These are phyloP conservation scores for Melieria omissa DNA, from an alignment of 2,888 invertebrate genomes.

Conservation along the genomic window DNA sequence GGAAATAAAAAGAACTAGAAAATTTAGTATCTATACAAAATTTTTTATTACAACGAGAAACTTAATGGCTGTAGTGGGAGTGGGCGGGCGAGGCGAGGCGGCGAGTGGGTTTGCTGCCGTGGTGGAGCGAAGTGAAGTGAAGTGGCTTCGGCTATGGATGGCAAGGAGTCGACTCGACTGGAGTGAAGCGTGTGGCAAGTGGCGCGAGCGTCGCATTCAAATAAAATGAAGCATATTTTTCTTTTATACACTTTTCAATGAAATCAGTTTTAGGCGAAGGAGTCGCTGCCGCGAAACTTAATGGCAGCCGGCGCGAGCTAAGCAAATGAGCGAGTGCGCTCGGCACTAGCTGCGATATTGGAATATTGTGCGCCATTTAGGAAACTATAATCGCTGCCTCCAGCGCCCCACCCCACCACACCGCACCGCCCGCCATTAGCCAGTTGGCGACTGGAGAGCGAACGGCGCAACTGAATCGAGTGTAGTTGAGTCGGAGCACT, in stretches of 20 bases:
- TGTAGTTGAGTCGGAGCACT: not conserved
- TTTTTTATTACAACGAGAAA: constrained; percentile 65
- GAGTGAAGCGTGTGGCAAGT: not conserved
- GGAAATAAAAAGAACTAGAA: constrained; percentile 56
- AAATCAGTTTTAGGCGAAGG: not conserved
- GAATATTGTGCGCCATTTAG: constrained; percentile 17
- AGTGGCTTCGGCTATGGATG: constrained; percentile 4
- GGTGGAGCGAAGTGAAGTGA: constrained; percentile 12
- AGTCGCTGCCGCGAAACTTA: not conserved
- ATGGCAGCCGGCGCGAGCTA: too few species aligned
- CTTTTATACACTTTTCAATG: constrained; percentile 31
- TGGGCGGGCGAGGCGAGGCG: constrained; percentile 19
- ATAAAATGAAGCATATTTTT: constrained; percentile 48
- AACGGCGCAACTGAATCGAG: not conserved
- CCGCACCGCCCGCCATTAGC: not conserved
- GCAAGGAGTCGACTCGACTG: not conserved
- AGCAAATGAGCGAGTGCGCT: not conserved
- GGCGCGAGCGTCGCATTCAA: constrained; percentile 33
- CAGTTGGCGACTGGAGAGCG: not conserved
- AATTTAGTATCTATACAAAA: constrained; percentile 58
- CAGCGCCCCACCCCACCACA: not conserved
- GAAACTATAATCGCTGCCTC: constrained; percentile 23
- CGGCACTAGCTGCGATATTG: not conserved
- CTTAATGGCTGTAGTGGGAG: constrained; percentile 62
- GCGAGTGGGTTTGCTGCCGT: constrained; percentile 9